These are phyloP conservation scores for Cantharis rufa DNA, from an alignment of 2,888 invertebrate species.

Conservation along the genomic window DNA sequence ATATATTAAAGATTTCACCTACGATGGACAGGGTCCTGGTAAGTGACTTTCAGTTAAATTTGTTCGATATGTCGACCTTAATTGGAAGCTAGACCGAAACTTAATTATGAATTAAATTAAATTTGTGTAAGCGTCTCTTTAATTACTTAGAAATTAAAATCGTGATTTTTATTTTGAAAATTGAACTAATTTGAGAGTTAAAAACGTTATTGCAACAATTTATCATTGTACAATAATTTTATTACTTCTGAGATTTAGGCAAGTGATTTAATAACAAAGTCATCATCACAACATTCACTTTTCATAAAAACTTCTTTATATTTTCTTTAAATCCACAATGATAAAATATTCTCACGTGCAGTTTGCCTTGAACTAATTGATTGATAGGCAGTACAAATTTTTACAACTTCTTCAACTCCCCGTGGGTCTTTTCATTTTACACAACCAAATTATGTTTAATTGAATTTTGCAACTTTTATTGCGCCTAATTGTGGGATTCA, in stretches of 20 bases:
- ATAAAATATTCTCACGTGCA: not conserved
- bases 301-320: not conserved
- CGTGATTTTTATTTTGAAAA: not conserved
- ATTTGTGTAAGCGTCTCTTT: not conserved
- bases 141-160: not conserved
- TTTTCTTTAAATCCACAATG: not conserved
- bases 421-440: not conserved
- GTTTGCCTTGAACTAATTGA: not conserved
- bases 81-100: not conserved
- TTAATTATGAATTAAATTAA: not conserved
- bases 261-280: not conserved
- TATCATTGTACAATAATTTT: not conserved
- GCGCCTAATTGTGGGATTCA: not conserved
- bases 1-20: conserved; percentile 84
- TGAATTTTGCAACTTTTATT: not conserved
- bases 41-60: conserved; percentile 28
- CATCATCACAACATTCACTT: not conserved
- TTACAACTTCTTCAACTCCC: not conserved
- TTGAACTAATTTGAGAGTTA: not conserved
- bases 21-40: conserved; percentile 92
- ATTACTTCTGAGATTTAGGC: not conserved
- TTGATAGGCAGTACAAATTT: not conserved
- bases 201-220: not conserved
- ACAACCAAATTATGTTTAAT: not conserved
- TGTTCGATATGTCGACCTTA: not conserved